Evolutionary conservation across 1,140 invertebrate genomes (phyloP).

Genomic region (Galleria mellonella): DNA sequence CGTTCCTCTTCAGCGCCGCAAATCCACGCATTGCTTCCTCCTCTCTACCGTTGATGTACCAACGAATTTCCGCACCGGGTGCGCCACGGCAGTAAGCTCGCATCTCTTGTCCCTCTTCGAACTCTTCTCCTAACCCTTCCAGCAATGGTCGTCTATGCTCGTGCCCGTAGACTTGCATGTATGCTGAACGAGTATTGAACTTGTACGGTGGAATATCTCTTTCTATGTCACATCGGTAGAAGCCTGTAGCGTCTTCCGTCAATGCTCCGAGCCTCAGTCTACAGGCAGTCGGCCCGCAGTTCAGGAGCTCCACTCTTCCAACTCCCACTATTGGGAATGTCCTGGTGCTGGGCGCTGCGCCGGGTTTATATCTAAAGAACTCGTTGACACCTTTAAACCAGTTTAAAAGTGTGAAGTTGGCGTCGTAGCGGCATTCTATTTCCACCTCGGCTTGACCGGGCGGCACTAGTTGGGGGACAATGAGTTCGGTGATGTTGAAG

Average conservation of each 20-base stretch:
- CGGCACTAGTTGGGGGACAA: slow-evolving; percentile 40
- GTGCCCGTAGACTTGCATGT: slow-evolving; percentile 49
- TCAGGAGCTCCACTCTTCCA: slow-evolving; percentile 43
- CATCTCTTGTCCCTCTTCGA: slow-evolving; percentile 47
- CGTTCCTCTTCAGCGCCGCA: slow-evolving; percentile 29
- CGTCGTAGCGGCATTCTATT: slow-evolving; percentile 60
- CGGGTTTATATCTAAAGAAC: slow-evolving; percentile 61
- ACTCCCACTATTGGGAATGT: slow-evolving; percentile 56
- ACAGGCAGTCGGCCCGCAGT: slow-evolving; percentile 51
- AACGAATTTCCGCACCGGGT: slow-evolving; percentile 47
- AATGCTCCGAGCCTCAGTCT: slow-evolving; percentile 40
- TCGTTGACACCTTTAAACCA: slow-evolving; percentile 62
- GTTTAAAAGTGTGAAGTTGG: slow-evolving; percentile 60
- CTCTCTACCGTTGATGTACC: slow-evolving; percentile 58
- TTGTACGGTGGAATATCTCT: slow-evolving; percentile 47
- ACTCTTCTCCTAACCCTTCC: slow-evolving; percentile 49
- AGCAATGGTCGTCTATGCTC: slow-evolving; percentile 42
- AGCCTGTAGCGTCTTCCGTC: slow-evolving; percentile 53
- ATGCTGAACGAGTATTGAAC: slow-evolving; percentile 44
- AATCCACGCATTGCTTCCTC: slow-evolving; percentile 38
- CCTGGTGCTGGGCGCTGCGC: slow-evolving; percentile 43
- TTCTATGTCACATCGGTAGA: slow-evolving; percentile 63
- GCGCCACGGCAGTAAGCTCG: slow-evolving; percentile 50
- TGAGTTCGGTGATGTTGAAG: slow-evolving; percentile 58
- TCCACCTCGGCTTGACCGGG: slow-evolving; percentile 44